phyloP scores from a whole-genome alignment of 1,140 invertebrate genomes.

The Phortica variegata region DNA sequence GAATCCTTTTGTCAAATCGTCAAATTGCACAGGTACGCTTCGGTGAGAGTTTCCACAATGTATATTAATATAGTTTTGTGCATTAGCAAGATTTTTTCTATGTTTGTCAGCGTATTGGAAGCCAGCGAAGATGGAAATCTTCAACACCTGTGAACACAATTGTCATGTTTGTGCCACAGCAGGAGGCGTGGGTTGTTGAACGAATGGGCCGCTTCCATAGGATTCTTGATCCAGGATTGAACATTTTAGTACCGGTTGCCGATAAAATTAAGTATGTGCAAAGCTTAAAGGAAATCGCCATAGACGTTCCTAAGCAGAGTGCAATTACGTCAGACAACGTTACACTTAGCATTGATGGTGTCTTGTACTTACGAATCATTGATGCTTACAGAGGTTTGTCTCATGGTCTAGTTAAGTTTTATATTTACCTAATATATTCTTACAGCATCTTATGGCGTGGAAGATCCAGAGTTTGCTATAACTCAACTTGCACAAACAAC shows the following conservation, averaged over 20 bases:
- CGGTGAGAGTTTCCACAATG: no score
- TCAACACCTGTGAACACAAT: slow-evolving; percentile 86
- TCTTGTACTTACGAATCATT: slow-evolving; percentile 90
- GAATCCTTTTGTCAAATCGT: no score
- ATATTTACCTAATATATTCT: neutral
- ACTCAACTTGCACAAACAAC: slow-evolving; percentile 98
- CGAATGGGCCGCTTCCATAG: slow-evolving; percentile 96
- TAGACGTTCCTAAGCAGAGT: slow-evolving; percentile 98
- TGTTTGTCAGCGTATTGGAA: slow-evolving; percentile 31
- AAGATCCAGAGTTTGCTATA: slow-evolving; percentile 99
- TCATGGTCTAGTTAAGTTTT: slow-evolving; percentile 31
- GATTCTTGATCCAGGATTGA: slow-evolving; percentile 92
- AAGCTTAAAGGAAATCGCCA: slow-evolving; percentile 98
- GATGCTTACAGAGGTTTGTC: slow-evolving; percentile 74
- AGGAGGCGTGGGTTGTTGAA: slow-evolving; percentile 99
- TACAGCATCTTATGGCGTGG: slow-evolving; percentile 93
- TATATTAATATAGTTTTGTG: no score
- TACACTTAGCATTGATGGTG: slow-evolving; percentile 93
- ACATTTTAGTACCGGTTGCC: slow-evolving; percentile 87
- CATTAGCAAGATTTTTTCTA: slow-evolving; percentile 40
- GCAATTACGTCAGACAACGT: slow-evolving; percentile 98
- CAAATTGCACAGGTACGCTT: no score
- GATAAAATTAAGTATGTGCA: slow-evolving; percentile 98
- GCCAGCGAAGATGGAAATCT: slow-evolving; percentile 58
- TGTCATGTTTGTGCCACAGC: slow-evolving; percentile 97